Percentiles rank a stretch among this genome's conserved stretches.
phyloP scores from a whole-genome alignment of 2,113 vertebrate species.

The Jacana jacana region DNA sequence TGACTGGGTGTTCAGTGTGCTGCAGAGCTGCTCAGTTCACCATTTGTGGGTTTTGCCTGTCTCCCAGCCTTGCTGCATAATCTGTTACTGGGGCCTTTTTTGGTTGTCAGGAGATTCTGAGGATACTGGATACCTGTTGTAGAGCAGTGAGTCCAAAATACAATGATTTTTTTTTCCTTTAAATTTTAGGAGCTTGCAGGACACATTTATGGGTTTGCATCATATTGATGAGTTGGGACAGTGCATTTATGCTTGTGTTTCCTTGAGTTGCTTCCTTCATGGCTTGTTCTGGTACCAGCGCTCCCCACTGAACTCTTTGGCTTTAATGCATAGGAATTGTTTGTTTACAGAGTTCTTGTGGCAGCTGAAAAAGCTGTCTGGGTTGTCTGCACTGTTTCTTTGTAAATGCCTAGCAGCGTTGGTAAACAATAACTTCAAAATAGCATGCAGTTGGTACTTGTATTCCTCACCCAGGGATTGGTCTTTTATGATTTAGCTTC shows the following conservation, averaged over 20 bases:
- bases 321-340: background rate
- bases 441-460: background rate
- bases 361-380: background rate
- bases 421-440: background rate
- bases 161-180: background rate
- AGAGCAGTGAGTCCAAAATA: background rate
- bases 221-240: background rate
- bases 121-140: background rate
- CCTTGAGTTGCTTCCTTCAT: background rate
- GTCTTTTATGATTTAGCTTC: background rate
- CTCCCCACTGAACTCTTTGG: background rate
- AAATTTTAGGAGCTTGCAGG: background rate
- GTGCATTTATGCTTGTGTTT: background rate
- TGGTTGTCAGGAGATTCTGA: background rate
- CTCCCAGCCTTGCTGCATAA: background rate
- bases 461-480: background rate
- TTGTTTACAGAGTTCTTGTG: background rate
- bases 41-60: background rate
- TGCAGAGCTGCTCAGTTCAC: background rate
- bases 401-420: background rate
- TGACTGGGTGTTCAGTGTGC: background rate
- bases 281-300: background rate
- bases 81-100: background rate
- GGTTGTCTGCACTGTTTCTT: background rate
- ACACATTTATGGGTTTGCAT: background rate